phyloP scores from a whole-genome alignment of 2,888 invertebrate genomes.

The Patella ulyssiponensis region DNA sequence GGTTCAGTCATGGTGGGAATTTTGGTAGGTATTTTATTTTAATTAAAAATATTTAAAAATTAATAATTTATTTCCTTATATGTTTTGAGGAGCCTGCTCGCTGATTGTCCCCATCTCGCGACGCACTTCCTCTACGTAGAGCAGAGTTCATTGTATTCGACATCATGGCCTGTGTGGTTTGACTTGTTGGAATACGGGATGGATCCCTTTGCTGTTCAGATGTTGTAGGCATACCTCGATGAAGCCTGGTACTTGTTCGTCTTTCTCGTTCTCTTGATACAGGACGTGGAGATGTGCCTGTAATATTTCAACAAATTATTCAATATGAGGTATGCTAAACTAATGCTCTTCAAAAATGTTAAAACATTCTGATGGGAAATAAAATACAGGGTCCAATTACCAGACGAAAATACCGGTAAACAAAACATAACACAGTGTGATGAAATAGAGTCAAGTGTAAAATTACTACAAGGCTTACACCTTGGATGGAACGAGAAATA shows the following conservation, averaged over 20 bases:
- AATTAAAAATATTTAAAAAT: too few species aligned
- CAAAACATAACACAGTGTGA: too few species aligned
- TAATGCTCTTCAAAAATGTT: too few species aligned
- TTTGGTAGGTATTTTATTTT: too few species aligned
- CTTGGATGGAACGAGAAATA: too few species aligned
- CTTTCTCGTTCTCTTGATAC: slow-evolving; percentile 68
- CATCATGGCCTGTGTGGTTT: slow-evolving; percentile 58
- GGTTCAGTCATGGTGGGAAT: too few species aligned
- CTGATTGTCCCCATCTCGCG: slow-evolving; percentile 61
- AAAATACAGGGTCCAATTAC: too few species aligned
- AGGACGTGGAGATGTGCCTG: slow-evolving; percentile 67
- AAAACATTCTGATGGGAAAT: too few species aligned
- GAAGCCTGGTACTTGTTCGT: slow-evolving; percentile 66
- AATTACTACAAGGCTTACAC: too few species aligned
- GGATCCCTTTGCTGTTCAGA: slow-evolving; percentile 57
- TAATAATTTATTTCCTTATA: slow-evolving; percentile 52
- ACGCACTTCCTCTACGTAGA: slow-evolving; percentile 65
- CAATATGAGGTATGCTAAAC: too few species aligned
- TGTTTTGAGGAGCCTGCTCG: slow-evolving; percentile 62
- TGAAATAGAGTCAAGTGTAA: too few species aligned
- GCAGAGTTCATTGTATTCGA: slow-evolving; percentile 53
- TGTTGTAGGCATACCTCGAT: slow-evolving; percentile 66
- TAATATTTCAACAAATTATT: slow-evolving; percentile 19
- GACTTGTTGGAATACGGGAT: slow-evolving; percentile 59
- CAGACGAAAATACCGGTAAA: too few species aligned